These are phyloP conservation scores for Gallinago nigripennis DNA, from an alignment of 2,797 vertebrate genomes.

Conservation along the genomic window DNA sequence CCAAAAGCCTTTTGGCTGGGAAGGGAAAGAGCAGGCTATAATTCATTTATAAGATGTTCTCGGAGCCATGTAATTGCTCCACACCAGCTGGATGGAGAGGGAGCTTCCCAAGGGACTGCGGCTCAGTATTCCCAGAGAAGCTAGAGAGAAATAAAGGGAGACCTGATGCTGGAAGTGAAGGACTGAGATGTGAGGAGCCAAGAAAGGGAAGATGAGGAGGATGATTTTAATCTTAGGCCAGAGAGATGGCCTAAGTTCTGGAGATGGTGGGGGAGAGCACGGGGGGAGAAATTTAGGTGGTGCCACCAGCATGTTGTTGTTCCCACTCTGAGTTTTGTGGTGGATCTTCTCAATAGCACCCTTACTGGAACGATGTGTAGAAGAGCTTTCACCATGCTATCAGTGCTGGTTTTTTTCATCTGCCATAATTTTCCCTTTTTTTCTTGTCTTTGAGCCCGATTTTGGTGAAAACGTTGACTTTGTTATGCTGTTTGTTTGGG, in stretches of 20 bases:
- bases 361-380: background rate
- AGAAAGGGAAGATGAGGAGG: background rate
- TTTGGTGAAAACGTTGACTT: background rate
- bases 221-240: background rate
- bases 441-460: background rate
- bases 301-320: background rate
- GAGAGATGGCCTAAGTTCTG: background rate
- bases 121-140: background rate
- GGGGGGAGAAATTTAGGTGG: background rate
- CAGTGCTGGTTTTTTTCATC: background rate
- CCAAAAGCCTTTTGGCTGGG: constrained; percentile 38
- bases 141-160: background rate
- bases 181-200: background rate
- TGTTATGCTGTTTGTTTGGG: background rate
- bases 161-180: background rate
- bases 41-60: constrained; percentile 59
- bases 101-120: background rate
- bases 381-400: background rate
- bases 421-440: background rate
- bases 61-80: background rate
- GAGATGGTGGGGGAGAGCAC: background rate
- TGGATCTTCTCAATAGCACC: background rate
- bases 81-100: background rate
- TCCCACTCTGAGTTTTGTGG: background rate
- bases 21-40: constrained; percentile 17